Conservation (phyloP, 2,888 invertebrate genomes). For the Leptinotarsa juncta region DNA sequence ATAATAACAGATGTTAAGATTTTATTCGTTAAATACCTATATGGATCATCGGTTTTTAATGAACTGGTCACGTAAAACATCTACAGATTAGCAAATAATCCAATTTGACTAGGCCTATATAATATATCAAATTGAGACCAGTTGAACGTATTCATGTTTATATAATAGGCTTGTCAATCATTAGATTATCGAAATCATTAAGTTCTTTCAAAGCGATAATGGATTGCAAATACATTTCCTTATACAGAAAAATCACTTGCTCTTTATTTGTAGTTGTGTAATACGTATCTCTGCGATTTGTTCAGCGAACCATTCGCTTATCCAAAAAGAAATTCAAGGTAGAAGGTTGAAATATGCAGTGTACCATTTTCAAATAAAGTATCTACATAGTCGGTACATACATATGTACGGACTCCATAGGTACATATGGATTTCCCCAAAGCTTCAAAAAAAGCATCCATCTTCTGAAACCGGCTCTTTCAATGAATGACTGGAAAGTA, state of each 20-base stretch:
- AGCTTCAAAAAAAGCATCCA: no score
- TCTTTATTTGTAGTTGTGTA: constrained; percentile 7
- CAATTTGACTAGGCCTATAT: constrained; percentile 6
- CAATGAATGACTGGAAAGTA: no score
- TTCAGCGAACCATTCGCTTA: no score
- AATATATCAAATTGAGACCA: not conserved
- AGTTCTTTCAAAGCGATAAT: not conserved
- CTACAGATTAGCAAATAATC: constrained; percentile 14
- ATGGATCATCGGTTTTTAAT: constrained; percentile 1
- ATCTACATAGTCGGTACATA: no score
- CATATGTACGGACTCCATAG: no score
- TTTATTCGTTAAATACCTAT: not conserved
- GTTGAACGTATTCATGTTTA: constrained; percentile 1
- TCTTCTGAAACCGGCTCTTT: no score
- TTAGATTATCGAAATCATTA: constrained; percentile 10
- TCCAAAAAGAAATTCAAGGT: no score
- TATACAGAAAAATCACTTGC: constrained; percentile 15
- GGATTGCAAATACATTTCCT: constrained; percentile 3
- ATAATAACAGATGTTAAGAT: not conserved
- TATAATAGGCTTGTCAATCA: constrained; percentile 14
- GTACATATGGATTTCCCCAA: no score
- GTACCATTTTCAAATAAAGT: no score
- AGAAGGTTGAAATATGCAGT: no score
- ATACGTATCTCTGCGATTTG: not conserved
- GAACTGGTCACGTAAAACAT: not conserved